Base-by-base conservation (phyloP, 2,113 vertebrate species). In the Epinephelus cyanopodus region DNA sequence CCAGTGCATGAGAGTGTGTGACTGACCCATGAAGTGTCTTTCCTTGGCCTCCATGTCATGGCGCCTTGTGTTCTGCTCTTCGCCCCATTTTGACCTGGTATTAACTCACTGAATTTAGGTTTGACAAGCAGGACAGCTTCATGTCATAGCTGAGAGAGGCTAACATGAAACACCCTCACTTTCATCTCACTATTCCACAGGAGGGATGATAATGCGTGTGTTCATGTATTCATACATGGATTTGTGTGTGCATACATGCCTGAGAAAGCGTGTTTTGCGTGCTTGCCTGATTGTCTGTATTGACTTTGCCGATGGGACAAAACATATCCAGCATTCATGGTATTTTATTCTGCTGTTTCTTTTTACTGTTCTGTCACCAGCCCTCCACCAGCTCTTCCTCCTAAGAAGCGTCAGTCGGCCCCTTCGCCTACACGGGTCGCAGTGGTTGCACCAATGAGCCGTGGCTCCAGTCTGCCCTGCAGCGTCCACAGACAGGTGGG, bases 361-460 rank as follows among this genome's bases (percentile, higher is more conserved):
- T 2, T 83, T 54, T 61, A 27, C 64, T 5, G n/a, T 29, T 90
- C 37, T 60, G 5, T 65, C 42, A 2, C 58, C 60, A 95, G 94
- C 70, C 94, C 93, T 70, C 97, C 97, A 15, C 98, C 98, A 50
- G 98, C 98, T 6, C 73, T 99, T 77, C 98, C 98, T 1, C 98
- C 98, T 21, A 99, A 99, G 93, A 99, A 99, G 74, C 96, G 98
- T 0, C 97, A 98, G 93, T 99, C 98, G 0, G 97, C 97, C 0
- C 95, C 97, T 4, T 99, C 98, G 42, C 98, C 98, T 0, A 99
- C 98, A 3, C 96, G 98, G 13, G 97, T 99, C 63, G 98, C 98
- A 0, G 96, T 99, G 1, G 98, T 99, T 6, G 96, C 98, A 19
- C 98, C 98, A 12, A 99, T 99, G 97, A 99, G 97, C 81, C 96